Percentiles rank a stretch among this genome's conserved stretches.
Conservation (phyloP, 2,797 vertebrate species). For the Parotocinclus haroldoi region DNA sequence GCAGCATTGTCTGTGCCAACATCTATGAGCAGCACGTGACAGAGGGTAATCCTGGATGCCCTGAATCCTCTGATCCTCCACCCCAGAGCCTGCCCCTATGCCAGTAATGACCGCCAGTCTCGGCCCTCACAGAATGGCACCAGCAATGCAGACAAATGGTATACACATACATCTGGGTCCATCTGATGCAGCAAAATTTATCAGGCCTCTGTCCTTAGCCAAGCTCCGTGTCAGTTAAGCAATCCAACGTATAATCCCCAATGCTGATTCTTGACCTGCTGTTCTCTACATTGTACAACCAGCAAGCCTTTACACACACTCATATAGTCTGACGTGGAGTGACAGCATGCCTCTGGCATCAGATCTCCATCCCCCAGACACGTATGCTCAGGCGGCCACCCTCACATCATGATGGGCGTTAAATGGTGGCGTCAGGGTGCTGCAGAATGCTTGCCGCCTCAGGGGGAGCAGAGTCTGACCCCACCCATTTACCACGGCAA, state of each 20-base stretch:
- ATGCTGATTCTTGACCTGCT: slow-evolving; percentile 14
- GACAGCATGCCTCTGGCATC: slow-evolving; percentile 37
- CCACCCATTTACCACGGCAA: slow-evolving; percentile 37
- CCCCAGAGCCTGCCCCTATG: slow-evolving; percentile 17
- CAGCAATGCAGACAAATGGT: slow-evolving; percentile 43
- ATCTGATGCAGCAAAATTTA: slow-evolving; percentile 44
- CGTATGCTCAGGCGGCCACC: slow-evolving; percentile 48
- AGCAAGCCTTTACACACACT: slow-evolving; percentile 46
- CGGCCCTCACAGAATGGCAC: slow-evolving; percentile 43
- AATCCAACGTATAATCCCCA: slow-evolving; percentile 12
- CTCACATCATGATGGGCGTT: slow-evolving; percentile 52
- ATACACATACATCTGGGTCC: slow-evolving; percentile 50
- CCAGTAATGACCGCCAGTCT: slow-evolving; percentile 34
- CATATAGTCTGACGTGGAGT: slow-evolving; percentile 29
- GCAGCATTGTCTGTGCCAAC: slow-evolving; percentile 21
- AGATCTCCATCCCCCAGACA: slow-evolving; percentile 42
- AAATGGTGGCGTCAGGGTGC: slow-evolving; percentile 47
- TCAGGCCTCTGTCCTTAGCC: neutral
- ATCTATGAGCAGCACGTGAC: neutral
- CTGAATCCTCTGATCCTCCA: slow-evolving; percentile 25
- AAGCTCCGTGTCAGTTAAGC: slow-evolving; percentile 15
- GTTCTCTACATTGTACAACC: slow-evolving; percentile 40
- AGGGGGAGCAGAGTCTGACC: slow-evolving; percentile 22
- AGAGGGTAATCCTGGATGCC: slow-evolving; percentile 21
- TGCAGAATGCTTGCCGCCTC: slow-evolving; percentile 50